Conservation (phyloP, 2,113 vertebrate species). For the Podiceps cristatus region DNA sequence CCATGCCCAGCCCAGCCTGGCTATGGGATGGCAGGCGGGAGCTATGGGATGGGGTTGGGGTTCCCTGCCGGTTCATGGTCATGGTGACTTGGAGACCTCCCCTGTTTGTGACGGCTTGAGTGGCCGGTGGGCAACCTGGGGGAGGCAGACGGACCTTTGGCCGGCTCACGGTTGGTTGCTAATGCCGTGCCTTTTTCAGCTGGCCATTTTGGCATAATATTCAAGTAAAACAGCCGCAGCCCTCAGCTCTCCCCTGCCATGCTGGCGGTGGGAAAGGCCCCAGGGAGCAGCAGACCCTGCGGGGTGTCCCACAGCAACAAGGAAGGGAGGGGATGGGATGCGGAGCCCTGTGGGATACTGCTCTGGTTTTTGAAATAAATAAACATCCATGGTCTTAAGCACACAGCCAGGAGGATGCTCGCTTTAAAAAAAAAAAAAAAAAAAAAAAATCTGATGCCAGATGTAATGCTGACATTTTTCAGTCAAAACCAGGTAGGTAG, state of each 20-base stretch:
- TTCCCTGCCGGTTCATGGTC: neutral
- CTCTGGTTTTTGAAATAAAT: neutral
- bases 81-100: neutral
- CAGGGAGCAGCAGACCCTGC: neutral
- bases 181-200: neutral
- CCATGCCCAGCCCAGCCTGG: neutral
- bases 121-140: no score
- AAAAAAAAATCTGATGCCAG: neutral
- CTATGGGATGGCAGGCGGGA: no score
- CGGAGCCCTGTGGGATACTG: neutral
- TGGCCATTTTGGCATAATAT: no score
- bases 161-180: neutral
- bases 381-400: neutral
- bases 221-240: neutral
- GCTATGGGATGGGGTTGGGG: neutral
- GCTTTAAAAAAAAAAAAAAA: neutral
- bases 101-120: neutral
- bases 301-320: neutral
- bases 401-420: neutral
- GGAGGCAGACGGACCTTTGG: neutral
- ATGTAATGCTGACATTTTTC: neutral
- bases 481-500: neutral
- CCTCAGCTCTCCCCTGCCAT: neutral
- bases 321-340: neutral
- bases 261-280: neutral